Conservation (phyloP, 1,140 invertebrate genomes). For the Samia ricini region DNA sequence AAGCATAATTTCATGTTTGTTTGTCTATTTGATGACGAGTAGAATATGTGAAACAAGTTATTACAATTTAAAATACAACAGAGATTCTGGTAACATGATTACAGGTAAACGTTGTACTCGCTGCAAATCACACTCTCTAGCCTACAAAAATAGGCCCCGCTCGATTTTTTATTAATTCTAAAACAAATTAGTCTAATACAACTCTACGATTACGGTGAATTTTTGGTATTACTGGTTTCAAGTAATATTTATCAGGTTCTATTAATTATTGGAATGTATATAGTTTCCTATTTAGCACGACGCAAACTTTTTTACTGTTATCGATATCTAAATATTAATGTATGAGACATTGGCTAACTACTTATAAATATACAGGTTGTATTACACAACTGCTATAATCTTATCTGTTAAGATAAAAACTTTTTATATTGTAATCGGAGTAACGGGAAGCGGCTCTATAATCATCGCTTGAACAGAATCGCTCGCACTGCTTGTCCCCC, state of each 20-base stretch:
- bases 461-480: neutral
- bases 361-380: neutral
- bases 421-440: neutral
- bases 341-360: neutral
- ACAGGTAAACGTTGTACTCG: too few species aligned
- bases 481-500: conserved; percentile 22
- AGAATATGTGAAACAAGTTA: neutral
- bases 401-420: conserved; percentile 6
- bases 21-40: neutral
- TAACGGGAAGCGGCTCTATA: neutral
- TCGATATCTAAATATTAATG: neutral
- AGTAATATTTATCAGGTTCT: too few species aligned
- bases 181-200: too few species aligned
- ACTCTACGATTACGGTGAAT: too few species aligned
- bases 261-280: too few species aligned
- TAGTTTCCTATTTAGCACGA: too few species aligned
- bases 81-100: neutral
- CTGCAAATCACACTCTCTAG: too few species aligned
- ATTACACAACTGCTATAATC: conserved; percentile 4
- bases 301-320: too few species aligned
- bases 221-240: too few species aligned
- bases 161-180: too few species aligned
- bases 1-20: neutral
- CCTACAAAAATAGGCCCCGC: too few species aligned
- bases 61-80: neutral